Conservation (phyloP, 2,113 vertebrate genomes). For the Procavia capensis region DNA sequence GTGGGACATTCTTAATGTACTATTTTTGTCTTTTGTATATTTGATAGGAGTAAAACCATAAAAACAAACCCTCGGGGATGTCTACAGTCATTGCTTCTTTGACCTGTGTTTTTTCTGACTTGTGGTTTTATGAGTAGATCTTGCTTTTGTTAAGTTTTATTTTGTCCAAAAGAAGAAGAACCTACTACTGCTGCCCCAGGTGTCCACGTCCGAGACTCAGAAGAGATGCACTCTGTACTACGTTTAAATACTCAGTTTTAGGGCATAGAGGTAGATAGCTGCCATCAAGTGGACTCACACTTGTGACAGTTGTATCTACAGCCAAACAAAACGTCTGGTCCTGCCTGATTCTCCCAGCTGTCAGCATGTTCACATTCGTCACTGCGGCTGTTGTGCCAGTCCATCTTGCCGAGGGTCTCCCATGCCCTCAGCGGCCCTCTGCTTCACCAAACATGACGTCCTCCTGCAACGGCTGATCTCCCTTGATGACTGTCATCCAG, state of each 20-base stretch:
- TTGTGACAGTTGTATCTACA: too few species aligned
- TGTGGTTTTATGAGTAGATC: slow-evolving; percentile 40
- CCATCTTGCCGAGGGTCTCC: neutral
- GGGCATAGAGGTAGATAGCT: neutral
- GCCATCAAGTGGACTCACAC: too few species aligned
- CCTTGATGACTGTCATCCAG: too few species aligned
- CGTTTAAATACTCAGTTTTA: slow-evolving; percentile 12
- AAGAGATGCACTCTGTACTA: neutral
- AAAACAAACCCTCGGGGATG: slow-evolving; percentile 11
- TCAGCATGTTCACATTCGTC: neutral
- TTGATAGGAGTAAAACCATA: neutral
- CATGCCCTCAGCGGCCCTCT: neutral
- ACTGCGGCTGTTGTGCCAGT: neutral
- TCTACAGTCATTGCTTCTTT: slow-evolving; percentile 35
- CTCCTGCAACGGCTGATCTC: neutral
- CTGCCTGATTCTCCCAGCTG: neutral
- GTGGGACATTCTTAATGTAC: neutral
- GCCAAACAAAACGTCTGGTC: too few species aligned
- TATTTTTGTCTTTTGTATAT: slow-evolving; percentile 15
- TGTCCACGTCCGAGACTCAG: neutral
- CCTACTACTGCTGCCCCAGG: neutral
- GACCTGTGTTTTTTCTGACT: slow-evolving; percentile 12
- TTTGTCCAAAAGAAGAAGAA: neutral
- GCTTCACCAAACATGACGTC: neutral
- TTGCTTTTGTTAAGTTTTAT: slow-evolving; percentile 30